Percentiles rank a stretch among this genome's conserved stretches.
phyloP scores from a whole-genome alignment of 2,888 invertebrate species.

The Chloroclystis v-ata region DNA sequence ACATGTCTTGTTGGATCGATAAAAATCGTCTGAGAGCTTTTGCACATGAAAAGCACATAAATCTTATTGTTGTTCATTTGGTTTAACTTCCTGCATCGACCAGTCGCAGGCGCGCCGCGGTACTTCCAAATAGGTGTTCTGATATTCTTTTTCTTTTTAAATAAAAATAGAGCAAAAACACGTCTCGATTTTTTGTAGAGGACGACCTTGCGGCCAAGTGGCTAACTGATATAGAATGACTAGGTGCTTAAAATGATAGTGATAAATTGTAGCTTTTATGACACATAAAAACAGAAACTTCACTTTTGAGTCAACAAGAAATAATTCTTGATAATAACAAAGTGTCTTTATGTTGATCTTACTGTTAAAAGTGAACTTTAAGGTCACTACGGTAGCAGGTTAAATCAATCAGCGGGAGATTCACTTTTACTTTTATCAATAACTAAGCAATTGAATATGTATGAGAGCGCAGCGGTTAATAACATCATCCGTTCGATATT shows the following conservation, averaged over 20 bases:
- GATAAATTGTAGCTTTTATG: slow-evolving; percentile 62
- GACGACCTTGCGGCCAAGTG: slow-evolving; percentile 71
- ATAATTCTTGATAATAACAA: no score
- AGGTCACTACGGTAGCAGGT: slow-evolving; percentile 39
- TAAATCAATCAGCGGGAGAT: slow-evolving; percentile 56
- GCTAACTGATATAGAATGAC: slow-evolving; percentile 70
- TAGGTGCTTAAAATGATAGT: slow-evolving; percentile 55
- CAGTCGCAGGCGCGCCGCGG: slow-evolving; percentile 52
- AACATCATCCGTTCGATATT: slow-evolving; percentile 53
- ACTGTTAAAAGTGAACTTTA: slow-evolving; percentile 48
- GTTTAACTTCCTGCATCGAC: slow-evolving; percentile 71
- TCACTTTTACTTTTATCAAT: slow-evolving; percentile 73
- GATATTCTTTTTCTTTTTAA: slow-evolving; percentile 68
- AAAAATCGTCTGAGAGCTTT: slow-evolving; percentile 39
- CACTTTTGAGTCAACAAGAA: no score
- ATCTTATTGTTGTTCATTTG: slow-evolving; percentile 71
- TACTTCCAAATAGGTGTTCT: slow-evolving; percentile 73
- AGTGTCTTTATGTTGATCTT: no score
- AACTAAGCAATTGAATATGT: slow-evolving; percentile 61
- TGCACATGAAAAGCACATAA: slow-evolving; percentile 63
- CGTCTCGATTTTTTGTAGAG: slow-evolving; percentile 60
- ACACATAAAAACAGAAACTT: slow-evolving; percentile 26
- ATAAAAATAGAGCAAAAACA: slow-evolving; percentile 74
- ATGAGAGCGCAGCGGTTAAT: slow-evolving; percentile 52
- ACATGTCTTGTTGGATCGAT: slow-evolving; percentile 15